Percentiles rank a stretch among this genome's conserved stretches.
Conservation (phyloP, 2,113 vertebrate species). For the Odontophorus gujanensis region DNA sequence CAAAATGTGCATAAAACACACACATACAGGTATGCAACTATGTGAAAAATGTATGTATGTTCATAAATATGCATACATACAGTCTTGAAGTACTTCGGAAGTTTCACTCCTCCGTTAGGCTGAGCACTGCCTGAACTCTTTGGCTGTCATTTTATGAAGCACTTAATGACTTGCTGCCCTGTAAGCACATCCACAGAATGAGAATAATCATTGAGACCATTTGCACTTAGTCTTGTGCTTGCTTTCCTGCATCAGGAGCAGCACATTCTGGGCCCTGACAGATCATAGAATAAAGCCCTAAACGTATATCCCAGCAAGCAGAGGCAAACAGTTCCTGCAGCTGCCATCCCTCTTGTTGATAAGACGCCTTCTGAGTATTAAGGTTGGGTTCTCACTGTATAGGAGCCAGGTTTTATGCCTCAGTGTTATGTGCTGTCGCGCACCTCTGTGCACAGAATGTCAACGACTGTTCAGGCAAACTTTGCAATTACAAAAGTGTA, state of each 20-base stretch:
- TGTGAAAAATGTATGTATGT: neutral
- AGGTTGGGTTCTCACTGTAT: neutral
- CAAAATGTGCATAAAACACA: neutral
- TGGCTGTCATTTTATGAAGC: neutral
- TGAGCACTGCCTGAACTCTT: neutral
- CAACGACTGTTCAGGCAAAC: neutral
- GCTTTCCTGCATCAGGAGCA: neutral
- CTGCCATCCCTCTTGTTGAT: neutral
- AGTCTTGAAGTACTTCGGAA: neutral
- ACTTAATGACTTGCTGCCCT: neutral
- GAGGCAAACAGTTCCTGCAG: neutral
- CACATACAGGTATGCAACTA: neutral
- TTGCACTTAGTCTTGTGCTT: neutral
- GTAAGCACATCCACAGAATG: fast-evolving
- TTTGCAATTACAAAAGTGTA: neutral
- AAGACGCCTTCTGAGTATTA: neutral
- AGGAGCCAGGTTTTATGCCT: neutral
- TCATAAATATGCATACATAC: neutral
- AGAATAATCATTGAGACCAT: neutral
- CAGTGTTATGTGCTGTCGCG: fast-evolving
- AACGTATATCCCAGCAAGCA: fast-evolving
- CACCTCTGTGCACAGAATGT: neutral
- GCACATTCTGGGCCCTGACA: neutral
- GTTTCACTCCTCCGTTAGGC: neutral
- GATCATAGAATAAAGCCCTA: neutral